Conservation (phyloP, 2,888 invertebrate genomes). For the Rhamphomyia laevipes region DNA sequence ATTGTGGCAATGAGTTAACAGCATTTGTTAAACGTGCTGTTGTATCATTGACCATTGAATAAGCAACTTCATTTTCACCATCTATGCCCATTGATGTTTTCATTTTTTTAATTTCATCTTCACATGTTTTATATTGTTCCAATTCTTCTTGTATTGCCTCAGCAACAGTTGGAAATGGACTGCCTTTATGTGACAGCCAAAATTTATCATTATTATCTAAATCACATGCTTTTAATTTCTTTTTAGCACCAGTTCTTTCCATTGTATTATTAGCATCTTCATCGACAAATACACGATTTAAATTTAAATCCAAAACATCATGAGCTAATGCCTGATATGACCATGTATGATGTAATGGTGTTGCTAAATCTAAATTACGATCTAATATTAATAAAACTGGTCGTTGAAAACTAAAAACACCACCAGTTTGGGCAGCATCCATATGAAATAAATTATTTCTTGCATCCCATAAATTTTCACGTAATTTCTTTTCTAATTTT, state of each 20-base stretch:
- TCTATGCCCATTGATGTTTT: slow-evolving; percentile 92
- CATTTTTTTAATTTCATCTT: slow-evolving; percentile 92
- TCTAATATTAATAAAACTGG: slow-evolving; percentile 88
- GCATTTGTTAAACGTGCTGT: slow-evolving; percentile 89
- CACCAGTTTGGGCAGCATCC: slow-evolving; percentile 62
- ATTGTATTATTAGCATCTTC: slow-evolving; percentile 42
- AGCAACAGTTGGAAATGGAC: slow-evolving; percentile 87
- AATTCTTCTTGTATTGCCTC: slow-evolving; percentile 98
- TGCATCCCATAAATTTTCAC: slow-evolving; percentile 94
- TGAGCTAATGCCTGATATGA: slow-evolving; percentile 98
- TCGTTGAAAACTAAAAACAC: slow-evolving; percentile 77
- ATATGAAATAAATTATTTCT: slow-evolving; percentile 90
- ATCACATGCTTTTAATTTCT: slow-evolving; percentile 81
- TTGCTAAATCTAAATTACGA: slow-evolving; percentile 91
- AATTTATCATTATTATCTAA: slow-evolving; percentile 80
- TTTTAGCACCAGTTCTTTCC: slow-evolving; percentile 45
- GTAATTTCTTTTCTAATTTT: slow-evolving; percentile 90
- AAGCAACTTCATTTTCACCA: slow-evolving; percentile 74
- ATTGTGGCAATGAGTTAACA: slow-evolving; percentile 89
- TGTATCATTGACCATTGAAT: slow-evolving; percentile 81
- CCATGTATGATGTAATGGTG: slow-evolving; percentile 98
- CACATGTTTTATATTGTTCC: slow-evolving; percentile 82
- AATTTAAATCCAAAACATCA: slow-evolving; percentile 83
- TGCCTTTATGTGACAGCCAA: slow-evolving; percentile 90
- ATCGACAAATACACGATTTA: slow-evolving; percentile 68